Base-by-base conservation (phyloP, 2,888 invertebrate species). In the Pelosia muscerda region DNA sequence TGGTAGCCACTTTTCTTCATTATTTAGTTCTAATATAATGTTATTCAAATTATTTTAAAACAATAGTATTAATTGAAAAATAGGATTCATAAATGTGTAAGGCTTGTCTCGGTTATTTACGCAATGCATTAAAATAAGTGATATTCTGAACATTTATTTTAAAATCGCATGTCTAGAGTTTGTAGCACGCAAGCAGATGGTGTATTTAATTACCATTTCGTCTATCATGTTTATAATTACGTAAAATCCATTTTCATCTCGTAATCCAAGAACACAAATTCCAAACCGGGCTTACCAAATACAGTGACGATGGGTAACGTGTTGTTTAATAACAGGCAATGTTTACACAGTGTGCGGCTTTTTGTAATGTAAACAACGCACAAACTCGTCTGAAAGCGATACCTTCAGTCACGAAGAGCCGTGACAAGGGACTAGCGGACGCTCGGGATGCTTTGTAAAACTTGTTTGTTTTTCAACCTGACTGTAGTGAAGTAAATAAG, bases 301-400 rank as follows among this genome's bases (percentile, higher is more conserved):
- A 75, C 73, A 69, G 60, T 62, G 55, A 53, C 69, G 55, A 69
- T 78, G 65, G 69, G 77, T 76, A 72, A 62, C 77, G 75, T 69
- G 78, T 22, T 23, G 15, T 22, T 42, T 26, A n/a, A 28, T 42
- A 49, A 79, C 84, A 76, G 72, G 75, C 79, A 67, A 62, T 87
- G 88, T 88, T 90, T 87, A 81, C 83, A 76, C 77, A 76, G 74
- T 74, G 75, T 76, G 31, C 73, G 78, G 88, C 87, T 88, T 90
- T 90, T 88, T 88, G 83, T 84, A 84, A 84, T 69, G 84, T 78
- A 88, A 90, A 89, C 88, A 89, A 69, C 72, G 72, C 69, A 76
- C 73, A 71, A 75, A 76, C 65, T 54, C 38, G 13, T 26, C 19
- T 11, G 11, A 42, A 26, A 13, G 4, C n/a, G 55, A 62, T 23